Evolutionary conservation across 2,113 vertebrate species (phyloP).

Genomic region (Nycticorax nycticorax): DNA sequence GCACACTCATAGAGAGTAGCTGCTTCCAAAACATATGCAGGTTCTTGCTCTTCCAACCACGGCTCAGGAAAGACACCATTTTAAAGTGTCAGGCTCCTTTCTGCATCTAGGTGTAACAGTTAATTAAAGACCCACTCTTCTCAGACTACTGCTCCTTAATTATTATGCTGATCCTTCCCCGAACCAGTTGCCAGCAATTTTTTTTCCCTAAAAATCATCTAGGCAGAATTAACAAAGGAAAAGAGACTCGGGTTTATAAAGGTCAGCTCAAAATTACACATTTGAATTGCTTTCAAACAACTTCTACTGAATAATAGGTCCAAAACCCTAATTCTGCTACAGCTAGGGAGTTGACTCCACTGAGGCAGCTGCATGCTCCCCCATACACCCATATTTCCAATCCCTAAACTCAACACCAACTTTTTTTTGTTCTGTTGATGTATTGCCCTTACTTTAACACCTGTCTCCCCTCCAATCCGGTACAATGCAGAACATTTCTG

Average conservation of each 20-base stretch:
- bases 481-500: background rate
- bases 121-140: background rate
- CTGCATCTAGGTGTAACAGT: background rate
- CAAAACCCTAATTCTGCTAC: background rate
- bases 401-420: background rate
- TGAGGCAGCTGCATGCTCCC: background rate
- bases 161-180: background rate
- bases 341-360: background rate
- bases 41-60: background rate
- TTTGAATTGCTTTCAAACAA: background rate
- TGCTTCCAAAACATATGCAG: background rate
- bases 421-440: background rate
- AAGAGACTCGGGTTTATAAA: background rate
- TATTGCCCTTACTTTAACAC: background rate
- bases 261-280: background rate
- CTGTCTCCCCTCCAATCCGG: rapidly evolving
- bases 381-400: background rate
- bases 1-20: background rate
- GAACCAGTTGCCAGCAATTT: background rate
- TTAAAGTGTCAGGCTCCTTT: background rate
- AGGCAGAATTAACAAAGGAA: background rate
- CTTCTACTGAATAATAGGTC: constrained; percentile 21
- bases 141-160: background rate
- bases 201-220: background rate
- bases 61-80: background rate